Evolutionary conservation across 2,113 vertebrate species (phyloP).

Genomic region (Burhinus bistriatus): DNA sequence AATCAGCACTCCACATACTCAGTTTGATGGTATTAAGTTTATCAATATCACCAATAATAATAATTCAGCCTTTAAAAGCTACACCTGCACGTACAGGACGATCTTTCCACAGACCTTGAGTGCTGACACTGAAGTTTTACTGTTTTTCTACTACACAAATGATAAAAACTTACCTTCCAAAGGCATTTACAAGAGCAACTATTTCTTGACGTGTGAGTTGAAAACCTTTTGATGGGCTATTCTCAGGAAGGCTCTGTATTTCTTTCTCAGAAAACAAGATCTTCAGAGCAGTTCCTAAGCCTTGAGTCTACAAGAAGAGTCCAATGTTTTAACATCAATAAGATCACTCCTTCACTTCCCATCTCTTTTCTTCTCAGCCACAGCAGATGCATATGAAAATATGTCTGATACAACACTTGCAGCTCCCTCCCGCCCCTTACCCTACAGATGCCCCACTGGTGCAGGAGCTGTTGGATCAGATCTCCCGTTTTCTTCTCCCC

Average conservation of each 20-base stretch:
- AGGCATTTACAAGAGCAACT: slow-evolving; percentile 91
- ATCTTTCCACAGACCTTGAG: background rate
- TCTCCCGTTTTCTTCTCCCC: background rate
- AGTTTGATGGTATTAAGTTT: background rate
- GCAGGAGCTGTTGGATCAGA: background rate
- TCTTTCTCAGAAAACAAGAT: slow-evolving; percentile 96
- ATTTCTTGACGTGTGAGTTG: slow-evolving; percentile 95
- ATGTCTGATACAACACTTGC: background rate
- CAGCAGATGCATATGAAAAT: background rate
- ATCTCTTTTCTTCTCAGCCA: background rate
- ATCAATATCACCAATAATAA: background rate
- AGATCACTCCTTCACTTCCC: background rate
- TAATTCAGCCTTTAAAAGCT: background rate
- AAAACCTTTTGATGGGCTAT: slow-evolving; percentile 91
- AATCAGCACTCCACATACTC: background rate
- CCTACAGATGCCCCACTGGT: background rate
- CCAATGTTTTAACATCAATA: background rate
- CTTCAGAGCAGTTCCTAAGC: slow-evolving; percentile 94
- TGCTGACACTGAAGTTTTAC: background rate
- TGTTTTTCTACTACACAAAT: background rate
- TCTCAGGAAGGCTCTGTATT: slow-evolving; percentile 91
- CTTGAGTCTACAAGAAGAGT: slow-evolving; percentile 83
- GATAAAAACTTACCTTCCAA: slow-evolving; percentile 79
- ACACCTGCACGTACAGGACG: background rate
- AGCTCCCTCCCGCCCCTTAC: background rate